These are phyloP conservation scores for Nothocercus nigrocapillus DNA, from an alignment of 2,113 vertebrate genomes.

Conservation along the genomic window DNA sequence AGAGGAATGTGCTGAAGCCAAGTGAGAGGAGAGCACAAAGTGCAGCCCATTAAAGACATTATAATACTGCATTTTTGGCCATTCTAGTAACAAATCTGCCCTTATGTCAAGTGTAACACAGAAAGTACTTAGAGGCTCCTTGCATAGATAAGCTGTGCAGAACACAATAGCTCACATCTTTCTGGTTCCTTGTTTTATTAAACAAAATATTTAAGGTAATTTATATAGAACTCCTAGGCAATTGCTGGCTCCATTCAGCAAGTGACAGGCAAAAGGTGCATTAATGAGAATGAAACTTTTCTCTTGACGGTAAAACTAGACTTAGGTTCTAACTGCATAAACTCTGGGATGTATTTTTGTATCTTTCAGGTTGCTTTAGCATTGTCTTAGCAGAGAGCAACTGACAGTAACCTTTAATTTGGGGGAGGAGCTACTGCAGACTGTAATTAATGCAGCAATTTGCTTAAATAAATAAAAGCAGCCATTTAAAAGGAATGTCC, in stretches of 20 bases:
- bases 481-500: background rate
- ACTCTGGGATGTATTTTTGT: background rate
- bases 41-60: background rate
- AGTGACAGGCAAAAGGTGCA: background rate
- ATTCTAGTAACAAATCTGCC: background rate
- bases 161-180: background rate
- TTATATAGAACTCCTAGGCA: background rate
- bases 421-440: background rate
- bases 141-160: background rate
- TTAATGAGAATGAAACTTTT: background rate
- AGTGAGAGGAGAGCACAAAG: background rate
- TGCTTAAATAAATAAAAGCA: background rate
- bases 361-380: background rate
- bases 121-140: background rate
- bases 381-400: background rate
- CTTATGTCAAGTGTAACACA: background rate
- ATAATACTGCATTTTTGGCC: rapidly evolving
- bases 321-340: background rate
- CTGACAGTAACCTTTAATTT: conserved; percentile 48
- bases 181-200: background rate
- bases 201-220: background rate
- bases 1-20: background rate
- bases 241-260: background rate
- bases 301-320: background rate
- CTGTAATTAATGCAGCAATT: conserved; percentile 45